Evolutionary conservation across 1,140 invertebrate genomes (phyloP).

Genomic region (Diorhabda elongata): DNA sequence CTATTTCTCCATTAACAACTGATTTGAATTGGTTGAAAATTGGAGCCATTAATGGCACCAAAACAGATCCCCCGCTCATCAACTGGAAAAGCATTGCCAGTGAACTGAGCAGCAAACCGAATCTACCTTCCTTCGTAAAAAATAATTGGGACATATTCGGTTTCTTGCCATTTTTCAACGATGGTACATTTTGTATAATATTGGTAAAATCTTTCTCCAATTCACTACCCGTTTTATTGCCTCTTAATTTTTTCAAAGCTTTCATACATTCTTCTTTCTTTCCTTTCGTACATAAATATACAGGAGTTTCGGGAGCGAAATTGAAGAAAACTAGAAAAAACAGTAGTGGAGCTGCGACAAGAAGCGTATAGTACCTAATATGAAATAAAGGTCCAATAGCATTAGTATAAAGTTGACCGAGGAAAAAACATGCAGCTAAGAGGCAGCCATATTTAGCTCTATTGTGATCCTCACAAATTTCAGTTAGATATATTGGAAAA

Average conservation of each 20-base stretch:
- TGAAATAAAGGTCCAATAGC: conserved; percentile 53
- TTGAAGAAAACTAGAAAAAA: conserved; percentile 64
- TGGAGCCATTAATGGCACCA: conserved; percentile 6
- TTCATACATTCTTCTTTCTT: conserved; percentile 58
- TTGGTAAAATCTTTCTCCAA: conserved; percentile 60
- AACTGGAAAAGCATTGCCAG: conserved; percentile 71
- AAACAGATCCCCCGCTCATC: conserved; percentile 62
- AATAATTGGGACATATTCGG: conserved; percentile 56
- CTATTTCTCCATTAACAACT: conserved; percentile 55
- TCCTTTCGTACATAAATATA: conserved; percentile 59
- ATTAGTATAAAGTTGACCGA: conserved; percentile 47
- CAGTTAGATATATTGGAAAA: conserved; percentile 52
- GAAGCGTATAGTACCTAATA: conserved; percentile 63
- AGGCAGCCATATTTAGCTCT: conserved; percentile 54
- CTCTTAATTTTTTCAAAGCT: conserved; percentile 63
- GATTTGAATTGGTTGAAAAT: conserved; percentile 2
- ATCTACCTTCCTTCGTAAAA: conserved; percentile 53
- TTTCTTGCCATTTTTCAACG: conserved; percentile 46
- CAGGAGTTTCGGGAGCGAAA: conserved; percentile 80
- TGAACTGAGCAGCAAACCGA: conserved; percentile 65
- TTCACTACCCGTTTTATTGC: conserved; percentile 50
- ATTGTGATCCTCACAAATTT: conserved; percentile 47
- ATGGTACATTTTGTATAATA: conserved; percentile 48
- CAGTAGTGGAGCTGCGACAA: conserved; percentile 58
- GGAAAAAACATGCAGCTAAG: conserved; percentile 51